Base-by-base conservation (phyloP, 2,797 vertebrate species). In the Hapalemur alaotrensis region DNA sequence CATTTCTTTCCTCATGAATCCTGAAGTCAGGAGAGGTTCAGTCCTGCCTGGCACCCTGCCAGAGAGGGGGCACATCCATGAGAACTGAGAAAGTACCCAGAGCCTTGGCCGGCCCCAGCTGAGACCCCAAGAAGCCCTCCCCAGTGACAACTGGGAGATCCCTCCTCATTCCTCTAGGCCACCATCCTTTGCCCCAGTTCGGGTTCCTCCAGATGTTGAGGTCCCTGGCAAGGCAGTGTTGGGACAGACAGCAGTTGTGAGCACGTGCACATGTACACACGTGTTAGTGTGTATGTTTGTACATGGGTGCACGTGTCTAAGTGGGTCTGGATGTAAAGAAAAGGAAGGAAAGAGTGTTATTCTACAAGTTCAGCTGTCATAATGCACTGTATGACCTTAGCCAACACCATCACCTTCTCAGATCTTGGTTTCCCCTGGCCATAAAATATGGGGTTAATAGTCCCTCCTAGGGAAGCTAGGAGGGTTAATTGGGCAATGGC, bases 361-460 rank as follows among this genome's bases (percentile, higher is more conserved):
- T 82, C 35, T 22, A 38, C 54, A 85, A 38, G 48, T 18, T 63
- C 91, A 84, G 48, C 72, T 80, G 80, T 84, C 70, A 15, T 2
- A 13, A 80, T 20, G 17, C 50, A 65, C 93, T 13, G 38, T 90
- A 73, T 92, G 90, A 95, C 87, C 87, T 82, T 15, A 61, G 87
- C 83, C 89, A 90, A 80, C 81, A 94, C 83, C 25, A 46, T 70
- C 30, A 20, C 41, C 80, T 90, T 96, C 92, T 93, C 61, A 57
- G 83, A 32, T 85, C 95, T 83, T 1, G 5, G 93, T 96, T 96
- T 98, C 89, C 94, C 91, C 81, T 4, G 32, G 92, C 38, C 81
- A 89, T 97, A 98, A 98, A 97, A 95, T 93, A 91, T 15, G 43
- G 84, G 89, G 83, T 95, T 98, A 97, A 97, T 97, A 97, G 96